Base-by-base conservation (phyloP, 2,797 vertebrate species). In the Xiphorhynchus erythropygius region DNA sequence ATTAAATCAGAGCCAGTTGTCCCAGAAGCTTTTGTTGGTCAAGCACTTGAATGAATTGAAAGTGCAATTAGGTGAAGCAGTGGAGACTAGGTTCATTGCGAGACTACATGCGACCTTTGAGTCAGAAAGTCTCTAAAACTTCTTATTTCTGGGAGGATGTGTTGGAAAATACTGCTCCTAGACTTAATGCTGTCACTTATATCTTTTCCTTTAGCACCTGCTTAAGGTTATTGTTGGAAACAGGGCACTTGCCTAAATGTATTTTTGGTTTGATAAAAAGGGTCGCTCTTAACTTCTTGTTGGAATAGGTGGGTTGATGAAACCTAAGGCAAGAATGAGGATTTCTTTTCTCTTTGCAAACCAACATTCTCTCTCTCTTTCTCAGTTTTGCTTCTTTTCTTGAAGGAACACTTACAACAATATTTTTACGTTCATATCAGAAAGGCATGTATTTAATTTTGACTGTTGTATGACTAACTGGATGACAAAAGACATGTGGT, bases 401-500 rank as follows among this genome's bases (percentile, higher is more conserved):
- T 11, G 59, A 82, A 89, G 49, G 27, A 69, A 22, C 5, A 8
- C 10, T 80, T 63, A 21, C 6, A 62, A 50, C 4, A 10, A 11
- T 16, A 9, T 79, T 87, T 94, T 69, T 75, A 41, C 21, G 73
- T 69, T 77, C 35, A 19, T 59, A 24, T 67, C 18, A 49, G 53
- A 49, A 85, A 47, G 7, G 7, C 10, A 27, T 13, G 2, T 63
- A 35, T 94, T 74, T 83, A 49, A 42, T 49, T 60, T 16, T 84
- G 39, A 28, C 32, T 74, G 21, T 12, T 53, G 10, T 8, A 7
- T 65, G 32, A 52, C 16, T 15, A 64, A 49, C 35, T 71, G 5
- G 2, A 18, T 76, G 47, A 35, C 64, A 70, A 67, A 74, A 59
- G 32, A 37, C 0, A 0, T 64, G 27, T 52, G 39, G 1, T 49